These are phyloP conservation scores for Apodemia hepburni DNA, from an alignment of 2,888 invertebrate genomes.

Conservation along the genomic window DNA sequence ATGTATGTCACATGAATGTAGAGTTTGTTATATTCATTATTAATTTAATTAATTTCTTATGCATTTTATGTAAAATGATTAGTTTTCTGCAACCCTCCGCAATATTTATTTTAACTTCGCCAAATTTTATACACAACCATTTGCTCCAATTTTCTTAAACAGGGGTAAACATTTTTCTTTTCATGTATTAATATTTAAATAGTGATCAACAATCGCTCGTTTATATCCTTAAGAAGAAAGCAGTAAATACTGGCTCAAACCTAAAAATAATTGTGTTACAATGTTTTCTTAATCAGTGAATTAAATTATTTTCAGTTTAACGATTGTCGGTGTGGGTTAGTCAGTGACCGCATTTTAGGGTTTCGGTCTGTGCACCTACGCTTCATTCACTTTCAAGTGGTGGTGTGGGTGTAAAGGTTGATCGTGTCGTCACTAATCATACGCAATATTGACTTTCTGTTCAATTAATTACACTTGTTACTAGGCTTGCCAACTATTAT, in stretches of 20 bases:
- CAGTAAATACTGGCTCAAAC: not conserved
- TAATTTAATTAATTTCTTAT: no score
- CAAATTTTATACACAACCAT: not conserved
- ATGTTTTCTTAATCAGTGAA: constrained; percentile 10
- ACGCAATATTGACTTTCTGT: constrained; percentile 26
- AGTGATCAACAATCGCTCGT: not conserved
- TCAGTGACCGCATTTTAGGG: constrained; percentile 52
- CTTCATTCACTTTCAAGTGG: constrained; percentile 31
- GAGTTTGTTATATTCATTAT: no score
- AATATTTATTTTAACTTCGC: no score
- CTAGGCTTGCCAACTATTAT: not conserved
- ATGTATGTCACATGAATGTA: no score
- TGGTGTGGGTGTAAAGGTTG: constrained; percentile 63
- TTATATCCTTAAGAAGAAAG: not conserved
- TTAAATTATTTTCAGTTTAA: constrained; percentile 12
- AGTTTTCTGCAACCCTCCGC: no score
- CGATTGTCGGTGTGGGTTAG: constrained; percentile 34
- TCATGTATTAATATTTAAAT: not conserved
- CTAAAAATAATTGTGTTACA: not conserved
- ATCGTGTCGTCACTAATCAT: constrained; percentile 49
- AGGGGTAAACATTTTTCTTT: no score
- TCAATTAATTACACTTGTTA: constrained; percentile 1
- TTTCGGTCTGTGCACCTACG: constrained; percentile 49
- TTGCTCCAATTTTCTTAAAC: no score
- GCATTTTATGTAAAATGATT: no score